Evolutionary conservation across 2,113 vertebrate species (phyloP), one percentile per base, ranked within the genome.

Genomic region (Isurus oxyrinchus): DNA sequence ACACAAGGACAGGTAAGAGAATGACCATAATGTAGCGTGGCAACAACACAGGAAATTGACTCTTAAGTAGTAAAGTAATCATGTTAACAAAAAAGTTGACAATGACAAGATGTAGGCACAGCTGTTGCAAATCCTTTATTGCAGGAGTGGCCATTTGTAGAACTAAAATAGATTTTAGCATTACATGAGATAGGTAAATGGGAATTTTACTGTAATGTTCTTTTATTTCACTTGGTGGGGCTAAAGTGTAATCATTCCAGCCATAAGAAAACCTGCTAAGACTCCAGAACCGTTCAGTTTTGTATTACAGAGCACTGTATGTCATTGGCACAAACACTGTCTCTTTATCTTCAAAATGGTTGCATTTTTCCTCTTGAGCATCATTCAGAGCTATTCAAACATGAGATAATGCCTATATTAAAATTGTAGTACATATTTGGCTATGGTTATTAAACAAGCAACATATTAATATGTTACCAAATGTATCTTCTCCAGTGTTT

Each of bases 161-260:
- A 21, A 21, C 44, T 55, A 91, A 95, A 95, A 35, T 66, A 13
- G 35, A 95, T 76, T 25, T 95, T 76, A 40, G 40, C 10, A 53
- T 27, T 5, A 72, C 25, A 95, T 13, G 25, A 31, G 67, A 72
- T 66, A 55, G 49, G 13, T 72, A 67, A 49, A 72, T 76, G 66
- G 44, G 44, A 49, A 5, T 95, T 72, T 55, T 53, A 35, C 66
- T 95, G 94, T 95, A 53, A 95, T 95, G 94, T 53, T 76, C 53
- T 76, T 35, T 72, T 95, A 72, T 53, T 95, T 95, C 94, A 95
- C 94, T 95, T 95, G 94, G 67, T 49, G 94, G 94, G 67, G 94
- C 94, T 55, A 95, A 72, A 95, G 67, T 95, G 67, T 53, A 95
- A 95, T 94, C 44, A 95, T 55, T 53, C 67, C 49, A 49, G 14